Evolutionary conservation across 2,888 invertebrate species (phyloP), one percentile per base, ranked within the genome.

Genomic region (Cerastis rubricosa): DNA sequence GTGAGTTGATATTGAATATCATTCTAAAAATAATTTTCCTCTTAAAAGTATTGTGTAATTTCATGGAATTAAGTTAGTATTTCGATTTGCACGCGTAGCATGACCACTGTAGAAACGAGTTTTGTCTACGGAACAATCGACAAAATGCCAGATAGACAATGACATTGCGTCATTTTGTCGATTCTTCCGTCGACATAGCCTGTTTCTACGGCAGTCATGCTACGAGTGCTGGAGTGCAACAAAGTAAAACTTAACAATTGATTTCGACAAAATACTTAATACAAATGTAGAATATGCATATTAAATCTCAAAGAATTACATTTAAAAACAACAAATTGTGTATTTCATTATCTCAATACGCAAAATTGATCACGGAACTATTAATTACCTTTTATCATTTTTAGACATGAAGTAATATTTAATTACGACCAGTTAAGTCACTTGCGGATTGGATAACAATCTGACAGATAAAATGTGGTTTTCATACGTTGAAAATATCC

Each of bases 361-460:
- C 12, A 17, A 64, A 78, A 47, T 29, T 71, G 29, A 64, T 71
- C 43, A 29, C 54, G 54, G 54, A 78, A 78, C 77, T 63, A 12
- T 57, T 5, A 25, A 25, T 47, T 54, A 35, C 22, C 35, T 47
- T 47, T 76, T 71, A 78, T 78, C 57, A 65, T 57, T 65, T 78
- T 64, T 19, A 43, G 12, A 40, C 25, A 65, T 17, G 22, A 66
- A 22, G 54, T 64, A 72, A 72, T 65, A 65, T 59, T 70, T 70
- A 19, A 81, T 75, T 80, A 59, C 75, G 66, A n/a, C 25, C 70
- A 49, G 14, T 45, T 51, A 67, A 57, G n/a, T 80, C 14, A 61
- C 29, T 75, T 40, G 47, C 8, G 29, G 29, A 51, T 65, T 54
- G 29, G 67, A 76, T 76, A 45, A 54, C 43, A 66, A 71, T 45